Evolutionary conservation across 2,888 invertebrate species (phyloP).

Genomic region (Ptilodon capucinus): DNA sequence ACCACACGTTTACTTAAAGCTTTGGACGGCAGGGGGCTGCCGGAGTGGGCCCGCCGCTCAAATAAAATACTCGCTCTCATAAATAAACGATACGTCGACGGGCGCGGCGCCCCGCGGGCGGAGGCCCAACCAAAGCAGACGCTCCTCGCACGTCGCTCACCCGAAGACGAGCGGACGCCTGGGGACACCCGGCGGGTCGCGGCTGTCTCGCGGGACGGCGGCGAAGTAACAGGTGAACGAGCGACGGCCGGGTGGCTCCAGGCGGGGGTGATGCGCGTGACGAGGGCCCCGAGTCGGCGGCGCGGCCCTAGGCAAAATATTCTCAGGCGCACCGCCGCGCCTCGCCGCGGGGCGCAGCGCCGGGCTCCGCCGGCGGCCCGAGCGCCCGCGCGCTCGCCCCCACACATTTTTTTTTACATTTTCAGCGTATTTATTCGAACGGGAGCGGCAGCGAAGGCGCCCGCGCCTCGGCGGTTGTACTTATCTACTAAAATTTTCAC

Average conservation of each 20-base stretch:
- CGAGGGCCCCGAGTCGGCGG: slow-evolving; percentile 2
- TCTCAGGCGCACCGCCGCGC: slow-evolving; percentile 25
- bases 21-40: slow-evolving; percentile 31
- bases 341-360: background rate
- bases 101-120: slow-evolving; percentile 16
- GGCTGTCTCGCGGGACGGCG: slow-evolving; percentile 15
- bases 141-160: slow-evolving; percentile 30
- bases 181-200: slow-evolving; percentile 11
- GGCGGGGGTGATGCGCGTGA: background rate
- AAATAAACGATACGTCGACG: slow-evolving; percentile 75
- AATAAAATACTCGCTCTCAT: slow-evolving; percentile 79
- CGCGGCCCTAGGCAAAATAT: slow-evolving; percentile 31
- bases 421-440: slow-evolving; percentile 60
- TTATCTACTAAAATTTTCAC: slow-evolving; percentile 81
- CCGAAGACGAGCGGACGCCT: slow-evolving; percentile 30
- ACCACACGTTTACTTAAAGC: slow-evolving; percentile 34
- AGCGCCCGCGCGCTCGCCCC: slow-evolving; percentile 28
- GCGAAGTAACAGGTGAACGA: background rate
- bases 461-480: slow-evolving; percentile 48
- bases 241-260: background rate
- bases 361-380: slow-evolving; percentile 35
- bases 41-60: slow-evolving; percentile 41
- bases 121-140: slow-evolving; percentile 35
- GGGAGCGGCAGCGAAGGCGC: slow-evolving; percentile 38
- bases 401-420: slow-evolving; percentile 68